These are phyloP conservation scores for Apostichopus leukothele DNA, from an alignment of 53 echinoderm and acorn worm genomes.

Conservation along the genomic window DNA sequence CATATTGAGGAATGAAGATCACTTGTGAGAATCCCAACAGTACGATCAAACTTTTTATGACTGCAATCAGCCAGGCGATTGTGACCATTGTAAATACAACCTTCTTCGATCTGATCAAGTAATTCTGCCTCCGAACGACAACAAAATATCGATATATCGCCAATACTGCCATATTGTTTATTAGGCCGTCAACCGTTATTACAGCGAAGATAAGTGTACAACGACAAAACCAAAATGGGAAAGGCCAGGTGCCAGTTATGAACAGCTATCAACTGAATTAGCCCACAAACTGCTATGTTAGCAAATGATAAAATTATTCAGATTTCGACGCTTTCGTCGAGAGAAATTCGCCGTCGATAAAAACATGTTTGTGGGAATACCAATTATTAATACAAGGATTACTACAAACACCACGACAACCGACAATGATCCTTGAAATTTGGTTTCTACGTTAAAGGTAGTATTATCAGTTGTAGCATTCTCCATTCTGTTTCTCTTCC, in stretches of 20 bases:
- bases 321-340: not conserved
- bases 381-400: not conserved
- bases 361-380: conserved; percentile 20
- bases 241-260: conserved; percentile 5
- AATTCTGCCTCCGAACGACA: conserved; percentile 6
- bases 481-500: not conserved
- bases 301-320: conserved; percentile 30
- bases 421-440: not conserved
- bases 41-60: not conserved
- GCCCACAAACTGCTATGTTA: conserved; percentile 12
- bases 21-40: not conserved
- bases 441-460: not conserved
- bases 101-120: conserved; percentile 3
- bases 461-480: not conserved
- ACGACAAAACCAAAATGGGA: conserved; percentile 7
- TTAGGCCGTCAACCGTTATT: conserved; percentile 6
- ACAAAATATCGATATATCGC: conserved; percentile 37
- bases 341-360: not conserved
- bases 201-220: not conserved
- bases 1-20: conserved; percentile 7
- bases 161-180: conserved; percentile 27
- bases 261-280: conserved; percentile 7
- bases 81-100: conserved; percentile 13
- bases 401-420: not conserved
- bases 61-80: not conserved